Conservation (phyloP, 1,140 invertebrate genomes). For the Cecropterus lyciades region DNA sequence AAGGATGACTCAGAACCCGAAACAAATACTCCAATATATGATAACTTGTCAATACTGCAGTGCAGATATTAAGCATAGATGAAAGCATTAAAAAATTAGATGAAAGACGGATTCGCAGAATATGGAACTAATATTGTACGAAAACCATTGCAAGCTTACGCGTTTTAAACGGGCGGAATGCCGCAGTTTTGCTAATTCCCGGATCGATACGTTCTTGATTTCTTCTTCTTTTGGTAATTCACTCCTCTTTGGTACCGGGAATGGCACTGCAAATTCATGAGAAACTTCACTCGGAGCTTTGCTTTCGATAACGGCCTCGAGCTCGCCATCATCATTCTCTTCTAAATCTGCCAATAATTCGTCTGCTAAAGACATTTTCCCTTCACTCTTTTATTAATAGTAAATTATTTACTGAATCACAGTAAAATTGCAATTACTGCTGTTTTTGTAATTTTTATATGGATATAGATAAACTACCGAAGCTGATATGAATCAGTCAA, state of each 20-base stretch:
- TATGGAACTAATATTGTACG: no score
- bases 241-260: constrained; percentile 58
- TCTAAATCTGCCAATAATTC: constrained; percentile 97
- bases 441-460: no score
- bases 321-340: constrained; percentile 91
- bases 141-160: constrained; percentile 53
- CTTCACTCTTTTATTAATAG: background rate
- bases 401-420: no score
- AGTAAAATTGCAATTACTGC: no score
- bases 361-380: constrained; percentile 96
- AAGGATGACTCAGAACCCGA: no score
- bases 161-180: constrained; percentile 90
- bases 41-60: no score
- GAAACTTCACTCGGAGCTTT: constrained; percentile 76
- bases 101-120: no score
- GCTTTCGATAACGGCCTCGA: constrained; percentile 85
- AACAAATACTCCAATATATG: no score
- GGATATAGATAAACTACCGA: no score
- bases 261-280: constrained; percentile 70
- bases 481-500: no score
- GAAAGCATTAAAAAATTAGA: no score
- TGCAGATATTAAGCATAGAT: no score
- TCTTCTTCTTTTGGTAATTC: constrained; percentile 88
- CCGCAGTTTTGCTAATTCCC: constrained; percentile 94
- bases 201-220: constrained; percentile 89